Conservation (phyloP, 2,797 vertebrate genomes). For the Pipistrellus kuhlii region DNA sequence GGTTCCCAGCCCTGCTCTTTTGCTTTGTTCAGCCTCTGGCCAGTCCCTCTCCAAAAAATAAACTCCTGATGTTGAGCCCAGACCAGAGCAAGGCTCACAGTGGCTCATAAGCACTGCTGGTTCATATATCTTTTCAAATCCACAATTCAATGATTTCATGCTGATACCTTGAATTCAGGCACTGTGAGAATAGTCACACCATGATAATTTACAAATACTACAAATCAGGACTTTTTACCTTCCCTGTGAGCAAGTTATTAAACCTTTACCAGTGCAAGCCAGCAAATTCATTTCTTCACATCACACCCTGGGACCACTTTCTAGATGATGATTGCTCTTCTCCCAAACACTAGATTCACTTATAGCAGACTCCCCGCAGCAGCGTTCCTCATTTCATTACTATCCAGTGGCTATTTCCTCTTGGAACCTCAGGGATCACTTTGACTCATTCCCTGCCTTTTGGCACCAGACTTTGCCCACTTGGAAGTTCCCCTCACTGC, state of each 20-base stretch:
- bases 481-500: not conserved
- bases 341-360: not conserved
- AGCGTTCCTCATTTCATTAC: not conserved
- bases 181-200: not conserved
- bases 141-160: not conserved
- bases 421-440: not conserved
- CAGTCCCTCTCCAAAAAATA: not conserved
- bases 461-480: not conserved
- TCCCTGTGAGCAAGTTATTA: not conserved
- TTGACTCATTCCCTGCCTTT: not conserved
- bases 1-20: not conserved
- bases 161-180: constrained; percentile 22
- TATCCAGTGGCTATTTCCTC: not conserved
- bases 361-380: not conserved
- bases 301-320: not conserved
- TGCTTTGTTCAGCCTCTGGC: not conserved
- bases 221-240: not conserved
- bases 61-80: not conserved
- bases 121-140: constrained; percentile 13
- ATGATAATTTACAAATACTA: not conserved
- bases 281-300: not conserved
- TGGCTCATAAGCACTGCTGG: not conserved
- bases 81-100: not conserved
- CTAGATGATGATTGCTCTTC: not conserved
- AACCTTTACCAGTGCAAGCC: not conserved